Evolutionary conservation across 2,797 vertebrate genomes (phyloP).

Genomic region (Tapera naevia): DNA sequence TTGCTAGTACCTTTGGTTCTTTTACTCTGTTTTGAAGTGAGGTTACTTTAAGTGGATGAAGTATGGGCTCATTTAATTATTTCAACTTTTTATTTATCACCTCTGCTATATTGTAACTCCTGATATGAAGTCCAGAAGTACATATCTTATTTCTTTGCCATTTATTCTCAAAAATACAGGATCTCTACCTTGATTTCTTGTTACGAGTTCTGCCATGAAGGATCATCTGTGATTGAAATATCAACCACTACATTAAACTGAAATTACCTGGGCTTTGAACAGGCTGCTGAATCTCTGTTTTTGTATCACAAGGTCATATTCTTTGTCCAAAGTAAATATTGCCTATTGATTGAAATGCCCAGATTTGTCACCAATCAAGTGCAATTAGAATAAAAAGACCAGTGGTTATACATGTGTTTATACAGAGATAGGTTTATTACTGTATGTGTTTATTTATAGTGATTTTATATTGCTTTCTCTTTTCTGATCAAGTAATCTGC

Average conservation of each 20-base stretch:
- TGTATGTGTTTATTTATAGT: neutral
- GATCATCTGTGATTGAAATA: neutral
- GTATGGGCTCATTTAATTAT: neutral
- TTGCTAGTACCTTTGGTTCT: neutral
- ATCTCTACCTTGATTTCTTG: neutral
- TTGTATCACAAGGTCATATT: neutral
- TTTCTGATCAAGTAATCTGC: neutral
- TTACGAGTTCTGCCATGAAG: neutral
- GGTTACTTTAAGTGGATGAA: neutral
- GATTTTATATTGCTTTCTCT: neutral
- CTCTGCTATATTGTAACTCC: neutral
- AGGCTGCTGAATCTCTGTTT: neutral
- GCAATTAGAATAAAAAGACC: neutral
- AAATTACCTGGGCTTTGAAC: neutral
- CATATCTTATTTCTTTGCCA: neutral
- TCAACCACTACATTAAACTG: neutral
- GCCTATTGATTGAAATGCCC: neutral
- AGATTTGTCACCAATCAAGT: neutral
- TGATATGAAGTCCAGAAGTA: neutral
- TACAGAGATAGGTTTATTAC: neutral
- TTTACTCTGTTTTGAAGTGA: neutral
- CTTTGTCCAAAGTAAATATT: neutral
- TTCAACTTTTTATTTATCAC: neutral
- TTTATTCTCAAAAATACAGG: neutral
- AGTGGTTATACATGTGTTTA: neutral